Evolutionary conservation across 2,888 invertebrate species (phyloP).

Genomic region (Tipula unca): DNA sequence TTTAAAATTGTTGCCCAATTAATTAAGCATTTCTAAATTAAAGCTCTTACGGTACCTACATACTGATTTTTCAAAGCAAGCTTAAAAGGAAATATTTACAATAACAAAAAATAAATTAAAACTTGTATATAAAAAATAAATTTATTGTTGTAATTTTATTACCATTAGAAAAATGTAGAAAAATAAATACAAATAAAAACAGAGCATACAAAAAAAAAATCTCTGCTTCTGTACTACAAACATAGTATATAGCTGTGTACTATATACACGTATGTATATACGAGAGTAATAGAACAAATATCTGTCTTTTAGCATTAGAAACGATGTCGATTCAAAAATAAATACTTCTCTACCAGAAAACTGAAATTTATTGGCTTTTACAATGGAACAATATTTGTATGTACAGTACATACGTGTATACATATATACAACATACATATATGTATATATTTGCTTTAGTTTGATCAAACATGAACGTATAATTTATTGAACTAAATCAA

Average conservation of each 20-base stretch:
- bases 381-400: background rate
- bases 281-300: background rate
- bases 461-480: background rate
- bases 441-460: background rate
- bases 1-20: background rate
- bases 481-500: background rate
- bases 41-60: too few species aligned
- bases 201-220: background rate
- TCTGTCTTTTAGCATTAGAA: background rate
- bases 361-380: background rate
- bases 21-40: background rate
- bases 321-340: background rate
- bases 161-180: background rate
- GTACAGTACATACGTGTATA: background rate
- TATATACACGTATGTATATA: background rate
- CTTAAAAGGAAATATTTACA: background rate
- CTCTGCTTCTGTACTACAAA: background rate
- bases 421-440: background rate
- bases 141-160: background rate
- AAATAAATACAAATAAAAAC: background rate
- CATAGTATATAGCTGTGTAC: too few species aligned
- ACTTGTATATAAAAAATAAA: background rate
- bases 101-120: background rate
- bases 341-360: background rate
- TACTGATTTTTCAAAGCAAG: background rate